Percentiles rank a stretch among this genome's conserved stretches.
Conservation (phyloP, 30 jellyfish, hydroid and myxozoan species). For the Hydractinia symbiolongicarpus region DNA sequence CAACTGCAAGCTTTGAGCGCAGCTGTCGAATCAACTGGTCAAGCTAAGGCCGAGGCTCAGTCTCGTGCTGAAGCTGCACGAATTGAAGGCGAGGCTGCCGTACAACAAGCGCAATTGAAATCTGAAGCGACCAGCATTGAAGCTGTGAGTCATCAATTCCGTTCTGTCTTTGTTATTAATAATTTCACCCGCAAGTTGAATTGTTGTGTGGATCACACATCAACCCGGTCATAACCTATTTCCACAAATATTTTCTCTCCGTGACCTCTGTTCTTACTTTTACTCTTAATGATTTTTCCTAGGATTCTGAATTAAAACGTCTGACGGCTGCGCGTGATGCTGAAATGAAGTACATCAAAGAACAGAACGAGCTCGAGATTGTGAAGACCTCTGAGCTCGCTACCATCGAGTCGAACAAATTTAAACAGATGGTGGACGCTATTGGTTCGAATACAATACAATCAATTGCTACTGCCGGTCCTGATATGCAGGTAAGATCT, state of each 20-base stretch:
- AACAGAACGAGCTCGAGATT: conserved; percentile 85
- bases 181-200: too few species aligned
- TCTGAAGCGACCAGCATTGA: conserved; percentile 84
- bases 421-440: conserved; percentile 86
- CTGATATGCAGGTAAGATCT: conserved; percentile 69
- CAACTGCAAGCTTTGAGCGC: conserved; percentile 94
- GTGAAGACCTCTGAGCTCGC: conserved; percentile 80
- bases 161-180: background rate
- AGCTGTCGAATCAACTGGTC: conserved; percentile 98
- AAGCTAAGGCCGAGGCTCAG: conserved; percentile 97
- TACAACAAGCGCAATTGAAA: conserved; percentile 89
- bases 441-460: conserved; percentile 87
- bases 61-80: conserved; percentile 98
- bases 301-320: conserved; percentile 92
- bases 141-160: conserved; percentile 48
- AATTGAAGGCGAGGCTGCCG: conserved; percentile 98
- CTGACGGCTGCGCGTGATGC: conserved; percentile 92
- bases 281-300: background rate
- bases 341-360: conserved; percentile 72
- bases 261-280: too few species aligned
- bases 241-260: too few species aligned
- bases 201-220: too few species aligned
- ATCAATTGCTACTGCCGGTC: conserved; percentile 94
- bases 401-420: conserved; percentile 63
- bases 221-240: too few species aligned